Percentiles rank a stretch among this genome's conserved stretches.
Evolutionary conservation across 2,888 invertebrate species (phyloP).

Genomic region (Machimus rusticus): DNA sequence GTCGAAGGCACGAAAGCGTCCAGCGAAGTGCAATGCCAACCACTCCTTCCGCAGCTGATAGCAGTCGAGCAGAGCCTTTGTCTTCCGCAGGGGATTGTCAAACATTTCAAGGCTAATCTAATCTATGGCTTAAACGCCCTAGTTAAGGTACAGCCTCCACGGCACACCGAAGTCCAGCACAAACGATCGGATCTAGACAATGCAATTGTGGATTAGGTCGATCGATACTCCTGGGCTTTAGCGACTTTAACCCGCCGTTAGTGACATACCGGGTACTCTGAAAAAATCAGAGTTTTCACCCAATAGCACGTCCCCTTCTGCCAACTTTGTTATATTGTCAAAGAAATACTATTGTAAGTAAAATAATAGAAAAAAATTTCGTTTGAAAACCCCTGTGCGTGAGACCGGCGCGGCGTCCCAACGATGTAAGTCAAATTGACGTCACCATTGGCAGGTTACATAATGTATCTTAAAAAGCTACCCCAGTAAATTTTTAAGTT

Average conservation of each 20-base stretch:
- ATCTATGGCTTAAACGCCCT: not conserved
- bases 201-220: not conserved
- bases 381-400: too few species aligned
- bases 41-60: not conserved
- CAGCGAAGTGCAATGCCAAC: not conserved
- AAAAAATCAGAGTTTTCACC: too few species aligned
- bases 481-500: not conserved
- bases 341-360: too few species aligned
- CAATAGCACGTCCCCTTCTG: too few species aligned
- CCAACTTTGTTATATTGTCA: too few species aligned
- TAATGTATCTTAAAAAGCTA: not conserved
- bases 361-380: too few species aligned
- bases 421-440: too few species aligned
- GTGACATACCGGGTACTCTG: too few species aligned
- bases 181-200: not conserved
- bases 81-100: not conserved
- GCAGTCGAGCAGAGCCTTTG: not conserved
- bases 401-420: too few species aligned
- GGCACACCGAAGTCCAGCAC: not conserved
- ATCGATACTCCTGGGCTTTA: not conserved
- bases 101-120: not conserved
- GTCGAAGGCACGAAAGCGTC: not conserved
- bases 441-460: too few species aligned
- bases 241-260: too few species aligned
- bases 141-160: not conserved